Evolutionary conservation across 30 jellyfish, hydroid and myxozoan species (phyloP), one percentile per base, ranked within the genome.

Genomic region (Pelagia noctiluca): DNA sequence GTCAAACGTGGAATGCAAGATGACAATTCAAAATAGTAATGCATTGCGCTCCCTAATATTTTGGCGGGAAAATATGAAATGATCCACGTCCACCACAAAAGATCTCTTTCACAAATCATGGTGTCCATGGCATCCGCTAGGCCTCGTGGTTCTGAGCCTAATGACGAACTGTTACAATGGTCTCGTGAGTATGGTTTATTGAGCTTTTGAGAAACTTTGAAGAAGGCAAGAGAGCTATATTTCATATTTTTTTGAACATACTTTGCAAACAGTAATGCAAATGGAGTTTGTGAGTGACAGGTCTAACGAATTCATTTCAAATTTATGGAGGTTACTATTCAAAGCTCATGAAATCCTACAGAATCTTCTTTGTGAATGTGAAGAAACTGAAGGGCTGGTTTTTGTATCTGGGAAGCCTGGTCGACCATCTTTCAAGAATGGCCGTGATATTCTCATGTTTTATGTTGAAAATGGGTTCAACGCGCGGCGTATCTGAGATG

Each of bases 401-500:
- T 37, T 71, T 48, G 83, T 38, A 25, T 71, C 83, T 71, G 83
- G 83, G 67, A 23, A 71, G 67, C 68, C 70, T 71, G 83, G 67
- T n/a, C 83, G 35, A 25, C 83, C 67, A 33, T 38, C 70, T 33
- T 71, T 71, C 24, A 67, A 71, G 83, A 71, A 35, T 71, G 71
- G 70, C 36, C 7, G 67, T 71, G 67, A 36, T 22, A 71, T 71
- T 35, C 24, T 71, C 12, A 21, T 19, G 83, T 71, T 71, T 71
- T 71, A 37, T 21, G 63, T 71, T 37, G 83, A 71, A 35, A 35
- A 71, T 37, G 67, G 83, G 26, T 71, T 71, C 67, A 71, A 36
- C 67, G 70, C 67, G 2, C 62, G 48, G 50, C 71, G 67, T 38
- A 71, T 71, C 13, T 38, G 68, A 46, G 83, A 71, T 71, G 83